Evolutionary conservation across 2,888 invertebrate species (phyloP).

Genomic region (Neelides folsomi): DNA sequence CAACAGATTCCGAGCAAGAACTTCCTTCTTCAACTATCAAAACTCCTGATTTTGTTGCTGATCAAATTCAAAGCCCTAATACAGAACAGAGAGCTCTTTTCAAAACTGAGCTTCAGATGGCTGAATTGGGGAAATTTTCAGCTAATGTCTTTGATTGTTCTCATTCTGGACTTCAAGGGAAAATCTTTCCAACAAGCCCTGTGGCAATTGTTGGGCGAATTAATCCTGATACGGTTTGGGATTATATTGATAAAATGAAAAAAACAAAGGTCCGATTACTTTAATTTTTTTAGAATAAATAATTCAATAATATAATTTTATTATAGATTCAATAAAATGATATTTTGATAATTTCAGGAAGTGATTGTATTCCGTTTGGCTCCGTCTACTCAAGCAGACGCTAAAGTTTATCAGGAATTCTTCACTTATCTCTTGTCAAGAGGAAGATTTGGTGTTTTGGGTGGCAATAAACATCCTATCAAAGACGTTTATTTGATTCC

Average conservation of each 20-base stretch:
- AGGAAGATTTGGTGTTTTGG: constrained; percentile 56
- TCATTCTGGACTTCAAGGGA: constrained; percentile 22
- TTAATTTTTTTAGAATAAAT: constrained; percentile 3
- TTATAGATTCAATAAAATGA: too few species aligned
- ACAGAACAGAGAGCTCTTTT: constrained; percentile 14
- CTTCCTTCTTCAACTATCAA: constrained; percentile 32
- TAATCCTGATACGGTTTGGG: constrained; percentile 76
- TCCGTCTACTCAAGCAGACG: constrained; percentile 68
- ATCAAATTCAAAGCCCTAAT: constrained; percentile 8
- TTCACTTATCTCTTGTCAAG: constrained; percentile 79
- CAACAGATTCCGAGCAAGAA: constrained; percentile 31
- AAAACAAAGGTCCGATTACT: constrained; percentile 51
- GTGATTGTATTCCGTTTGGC: constrained; percentile 68
- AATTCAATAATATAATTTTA: too few species aligned
- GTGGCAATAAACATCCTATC: constrained; percentile 55
- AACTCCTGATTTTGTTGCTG: constrained; percentile 30
- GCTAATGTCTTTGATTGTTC: constrained; percentile 25
- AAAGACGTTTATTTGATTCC: constrained; percentile 92
- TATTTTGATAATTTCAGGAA: constrained; percentile 41
- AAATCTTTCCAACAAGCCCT: constrained; percentile 25
- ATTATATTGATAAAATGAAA: constrained; percentile 81
- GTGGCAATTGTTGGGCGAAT: constrained; percentile 71
- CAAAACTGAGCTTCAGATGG: constrained; percentile 25
- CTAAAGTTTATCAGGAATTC: constrained; percentile 66
- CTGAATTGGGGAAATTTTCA: constrained; percentile 27